These are phyloP conservation scores for Pectinophora gossypiella DNA, from an alignment of 1,140 invertebrate species.

Conservation along the genomic window DNA sequence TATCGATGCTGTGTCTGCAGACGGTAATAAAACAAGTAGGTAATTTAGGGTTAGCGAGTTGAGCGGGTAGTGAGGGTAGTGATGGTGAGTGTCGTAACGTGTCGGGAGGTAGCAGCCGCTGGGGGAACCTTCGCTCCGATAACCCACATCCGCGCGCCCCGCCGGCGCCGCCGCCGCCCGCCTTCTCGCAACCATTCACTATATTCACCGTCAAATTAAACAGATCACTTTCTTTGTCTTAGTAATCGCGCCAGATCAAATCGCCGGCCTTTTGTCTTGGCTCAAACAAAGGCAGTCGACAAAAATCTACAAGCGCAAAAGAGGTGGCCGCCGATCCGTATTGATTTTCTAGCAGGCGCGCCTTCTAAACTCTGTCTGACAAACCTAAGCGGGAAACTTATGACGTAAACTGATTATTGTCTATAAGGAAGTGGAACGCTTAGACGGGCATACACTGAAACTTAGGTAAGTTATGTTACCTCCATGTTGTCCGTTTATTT, in stretches of 20 bases:
- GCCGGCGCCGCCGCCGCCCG: constrained; percentile 19
- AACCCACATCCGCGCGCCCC: constrained; percentile 31
- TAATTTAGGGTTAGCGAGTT: constrained; percentile 25
- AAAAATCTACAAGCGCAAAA: not conserved
- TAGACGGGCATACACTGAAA: too few relatives aligned
- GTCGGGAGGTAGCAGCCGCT: constrained; percentile 32
- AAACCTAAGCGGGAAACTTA: too few relatives aligned
- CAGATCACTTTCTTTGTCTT: not conserved
- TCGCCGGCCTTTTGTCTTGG: not conserved
- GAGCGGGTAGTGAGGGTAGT: constrained; percentile 16
- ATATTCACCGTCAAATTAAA: not conserved
- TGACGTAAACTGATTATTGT: too few relatives aligned
- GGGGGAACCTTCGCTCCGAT: constrained; percentile 34
- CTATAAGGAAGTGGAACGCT: too few relatives aligned
- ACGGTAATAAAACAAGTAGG: too few relatives aligned
- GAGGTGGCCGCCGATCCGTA: constrained; percentile 5
- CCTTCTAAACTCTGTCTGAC: too few relatives aligned
- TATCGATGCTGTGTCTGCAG: too few relatives aligned
- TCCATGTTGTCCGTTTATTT: too few relatives aligned
- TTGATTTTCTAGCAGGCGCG: constrained; percentile 10
- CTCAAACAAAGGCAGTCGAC: not conserved
- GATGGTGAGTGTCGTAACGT: constrained; percentile 28
- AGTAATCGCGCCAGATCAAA: too few relatives aligned
- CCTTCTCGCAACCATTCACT: too few relatives aligned
- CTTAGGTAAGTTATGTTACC: too few relatives aligned